Conservation (phyloP, 2,888 invertebrate genomes). For the Lepidonotus clava region DNA sequence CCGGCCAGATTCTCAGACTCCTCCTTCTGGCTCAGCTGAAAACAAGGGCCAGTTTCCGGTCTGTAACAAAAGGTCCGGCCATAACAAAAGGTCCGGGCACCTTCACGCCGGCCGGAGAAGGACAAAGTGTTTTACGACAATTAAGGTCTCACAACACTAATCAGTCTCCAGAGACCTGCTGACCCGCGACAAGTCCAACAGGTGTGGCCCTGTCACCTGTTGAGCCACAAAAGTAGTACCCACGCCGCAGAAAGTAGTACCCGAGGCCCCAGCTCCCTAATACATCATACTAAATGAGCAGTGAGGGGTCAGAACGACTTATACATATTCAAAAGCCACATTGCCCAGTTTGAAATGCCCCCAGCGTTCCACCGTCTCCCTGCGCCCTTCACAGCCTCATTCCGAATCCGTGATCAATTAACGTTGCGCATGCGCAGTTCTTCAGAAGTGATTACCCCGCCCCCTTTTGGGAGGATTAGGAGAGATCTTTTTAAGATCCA, state of each 20-base stretch:
- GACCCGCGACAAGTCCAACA: conserved; percentile 4
- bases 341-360: conserved; percentile 12
- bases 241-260: neutral
- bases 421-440: neutral
- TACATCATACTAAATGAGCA: conserved; percentile 43
- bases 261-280: neutral
- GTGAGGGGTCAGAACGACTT: neutral
- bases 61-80: conserved; percentile 3
- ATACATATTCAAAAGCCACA: conserved; percentile 7
- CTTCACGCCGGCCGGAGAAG: conserved; percentile 26
- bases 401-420: conserved; percentile 32
- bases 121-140: conserved; percentile 45
- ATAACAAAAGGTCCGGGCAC: neutral
- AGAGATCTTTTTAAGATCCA: conserved; percentile 6
- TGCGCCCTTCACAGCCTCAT: neutral
- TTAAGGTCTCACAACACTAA: conserved; percentile 34
- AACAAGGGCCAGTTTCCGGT: conserved; percentile 32
- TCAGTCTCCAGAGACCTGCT: conserved; percentile 11
- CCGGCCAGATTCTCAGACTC: too few relatives aligned
- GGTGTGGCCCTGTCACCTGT: conserved; percentile 23
- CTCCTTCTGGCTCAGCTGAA: neutral
- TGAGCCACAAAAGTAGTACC: conserved; percentile 7
- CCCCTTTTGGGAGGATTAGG: neutral
- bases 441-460: conserved; percentile 5
- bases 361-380: neutral